phyloP scores from a whole-genome alignment of 2,888 invertebrate genomes.

The Habroteleia sp. region DNA sequence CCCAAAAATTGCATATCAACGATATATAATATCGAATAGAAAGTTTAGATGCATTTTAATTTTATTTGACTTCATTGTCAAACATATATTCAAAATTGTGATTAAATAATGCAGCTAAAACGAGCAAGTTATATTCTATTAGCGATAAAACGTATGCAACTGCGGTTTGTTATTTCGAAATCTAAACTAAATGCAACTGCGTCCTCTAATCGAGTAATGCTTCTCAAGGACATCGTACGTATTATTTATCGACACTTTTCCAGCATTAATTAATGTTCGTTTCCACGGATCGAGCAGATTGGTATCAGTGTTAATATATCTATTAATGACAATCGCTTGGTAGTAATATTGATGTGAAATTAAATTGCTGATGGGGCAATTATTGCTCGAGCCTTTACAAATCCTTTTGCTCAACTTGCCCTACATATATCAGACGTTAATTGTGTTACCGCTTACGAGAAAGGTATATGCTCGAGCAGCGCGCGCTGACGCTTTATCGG shows the following conservation, averaged over 20 bases:
- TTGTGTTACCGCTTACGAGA: constrained; percentile 36
- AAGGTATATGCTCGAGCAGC: constrained; percentile 21
- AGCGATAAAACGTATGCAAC: too few relatives aligned
- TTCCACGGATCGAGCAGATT: constrained; percentile 21
- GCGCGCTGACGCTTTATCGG: constrained; percentile 21
- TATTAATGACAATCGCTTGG: constrained; percentile 38
- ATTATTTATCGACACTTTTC: constrained; percentile 21
- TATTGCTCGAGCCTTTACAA: constrained; percentile 22
- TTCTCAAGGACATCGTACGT: constrained; percentile 20
- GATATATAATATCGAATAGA: too few relatives aligned
- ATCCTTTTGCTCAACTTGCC: constrained; percentile 40
- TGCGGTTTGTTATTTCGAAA: constrained; percentile 1
- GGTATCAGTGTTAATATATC: constrained; percentile 47
- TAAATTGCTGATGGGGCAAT: constrained; percentile 38
- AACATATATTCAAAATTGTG: too few relatives aligned
- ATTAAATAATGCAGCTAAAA: too few relatives aligned
- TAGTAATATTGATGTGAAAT: constrained; percentile 2
- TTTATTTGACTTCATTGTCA: too few relatives aligned
- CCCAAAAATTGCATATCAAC: too few relatives aligned
- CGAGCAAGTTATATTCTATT: too few relatives aligned
- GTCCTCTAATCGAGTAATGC: constrained; percentile 25
- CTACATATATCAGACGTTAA: constrained; percentile 33
- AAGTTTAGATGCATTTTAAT: too few relatives aligned
- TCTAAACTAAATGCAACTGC: not conserved
- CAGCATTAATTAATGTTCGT: constrained; percentile 19